Conservation (phyloP, 1,140 invertebrate species). For the Pemphigus obesinymphae region DNA sequence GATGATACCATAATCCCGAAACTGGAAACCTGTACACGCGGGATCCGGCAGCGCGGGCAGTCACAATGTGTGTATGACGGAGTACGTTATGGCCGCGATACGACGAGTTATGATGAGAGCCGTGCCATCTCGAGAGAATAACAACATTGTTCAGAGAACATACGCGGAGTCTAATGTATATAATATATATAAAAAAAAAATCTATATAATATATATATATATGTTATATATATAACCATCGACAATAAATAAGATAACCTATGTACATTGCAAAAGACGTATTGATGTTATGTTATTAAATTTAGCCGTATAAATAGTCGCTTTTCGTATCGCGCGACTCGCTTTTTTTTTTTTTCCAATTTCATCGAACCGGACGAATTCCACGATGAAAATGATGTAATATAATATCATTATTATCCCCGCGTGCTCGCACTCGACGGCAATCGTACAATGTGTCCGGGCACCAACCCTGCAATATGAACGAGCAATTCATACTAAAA, state of each 20-base stretch:
- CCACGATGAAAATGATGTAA: too few species aligned
- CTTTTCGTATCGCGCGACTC: neutral
- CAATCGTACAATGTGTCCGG: too few species aligned
- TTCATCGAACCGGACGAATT: neutral
- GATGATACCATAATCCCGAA: constrained; percentile 38
- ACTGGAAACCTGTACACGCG: constrained; percentile 32
- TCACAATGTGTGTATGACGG: constrained; percentile 1
- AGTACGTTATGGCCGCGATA: neutral
- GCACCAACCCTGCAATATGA: too few species aligned
- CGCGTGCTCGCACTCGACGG: too few species aligned
- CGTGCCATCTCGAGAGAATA: constrained; percentile 30
- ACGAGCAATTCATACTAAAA: too few species aligned
- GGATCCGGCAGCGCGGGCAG: too few species aligned
- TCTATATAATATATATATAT: neutral
- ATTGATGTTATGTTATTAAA: neutral
- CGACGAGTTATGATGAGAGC: constrained; percentile 36
- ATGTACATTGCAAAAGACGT: neutral
- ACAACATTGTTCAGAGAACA: neutral
- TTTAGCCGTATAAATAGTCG: neutral
- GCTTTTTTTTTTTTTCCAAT: neutral
- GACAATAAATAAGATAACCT: neutral
- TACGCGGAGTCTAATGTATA: too few species aligned
- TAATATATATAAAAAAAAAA: constrained; percentile 25
- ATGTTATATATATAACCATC: neutral
- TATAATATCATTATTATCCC: too few species aligned